Base-by-base conservation (phyloP, 1,140 invertebrate genomes). In the Archivesica marissinica region DNA sequence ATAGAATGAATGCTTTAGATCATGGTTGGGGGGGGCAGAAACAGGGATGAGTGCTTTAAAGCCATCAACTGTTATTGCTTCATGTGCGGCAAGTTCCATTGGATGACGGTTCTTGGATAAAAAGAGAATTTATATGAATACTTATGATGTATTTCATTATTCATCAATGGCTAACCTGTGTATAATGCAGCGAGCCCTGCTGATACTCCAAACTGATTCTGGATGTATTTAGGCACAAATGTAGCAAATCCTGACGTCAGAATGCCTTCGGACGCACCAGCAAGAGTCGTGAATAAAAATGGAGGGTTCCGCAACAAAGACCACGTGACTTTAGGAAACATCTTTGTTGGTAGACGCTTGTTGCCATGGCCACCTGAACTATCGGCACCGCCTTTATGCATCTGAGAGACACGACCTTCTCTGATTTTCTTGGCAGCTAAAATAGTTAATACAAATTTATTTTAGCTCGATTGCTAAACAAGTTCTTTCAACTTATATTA, bases 181-280 rank as follows among this genome's bases (percentile, higher is more conserved):
- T 97, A 92, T 54, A 97, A 88, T 7, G 97, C 96, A 0, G 96
- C 96, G 25, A 94, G 94, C 54, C 96, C 96, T 0, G 96, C 95
- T 47, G 95, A 96, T 13, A 97, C 95, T 86, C 95, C 95, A 87
- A 97, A 97, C 93, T 97, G 96, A 93, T 96, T 97, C 93, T 97
- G 96, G 75, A 97, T 96, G 25, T 88, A 94, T 90, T 97, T 97
- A 0, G 97, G 97, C 74, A 97, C 92, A 88, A 97, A 97, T 0
- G 97, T 96, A 0, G 96, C 96, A 87, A 97, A 96, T 0, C 97
- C 97, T 0, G 96, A 95, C 3, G 97, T 95, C 0, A 97, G 93
- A 89, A 97, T 87, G 7, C 96, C 96, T 90, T 97, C 96, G 28
- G 95, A 0, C 96, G 96, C 11, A 96, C 76, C 96, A 4, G 96